Percentiles rank a stretch among this genome's conserved stretches.
These are phyloP conservation scores for Dorcus parallelipipedus DNA, from an alignment of 2,888 invertebrate species.

Conservation along the genomic window DNA sequence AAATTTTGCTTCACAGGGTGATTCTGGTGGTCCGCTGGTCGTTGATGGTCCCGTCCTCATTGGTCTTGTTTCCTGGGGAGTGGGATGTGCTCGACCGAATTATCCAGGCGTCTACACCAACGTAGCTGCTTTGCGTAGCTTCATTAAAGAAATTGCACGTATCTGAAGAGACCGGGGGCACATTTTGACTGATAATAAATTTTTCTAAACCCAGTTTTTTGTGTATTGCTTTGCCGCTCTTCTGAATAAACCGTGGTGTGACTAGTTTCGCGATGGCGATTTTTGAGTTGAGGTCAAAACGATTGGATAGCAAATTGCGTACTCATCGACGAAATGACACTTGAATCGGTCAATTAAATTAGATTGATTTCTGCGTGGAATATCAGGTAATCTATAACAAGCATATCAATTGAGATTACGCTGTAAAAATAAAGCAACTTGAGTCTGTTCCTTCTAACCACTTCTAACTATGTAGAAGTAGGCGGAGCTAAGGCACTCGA, in stretches of 20 bases:
- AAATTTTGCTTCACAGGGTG: slow-evolving; percentile 29
- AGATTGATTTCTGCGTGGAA: too few relatives aligned
- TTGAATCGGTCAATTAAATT: too few relatives aligned
- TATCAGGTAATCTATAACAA: too few relatives aligned
- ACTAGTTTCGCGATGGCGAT: not conserved
- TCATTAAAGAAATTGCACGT: slow-evolving; percentile 27
- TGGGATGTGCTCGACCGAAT: not conserved
- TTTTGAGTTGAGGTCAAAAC: too few relatives aligned
- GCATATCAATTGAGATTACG: too few relatives aligned
- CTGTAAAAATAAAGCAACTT: too few relatives aligned
- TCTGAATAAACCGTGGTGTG: not conserved
- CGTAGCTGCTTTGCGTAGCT: slow-evolving; percentile 33
- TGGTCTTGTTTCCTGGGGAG: not conserved
- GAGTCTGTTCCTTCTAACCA: too few relatives aligned
- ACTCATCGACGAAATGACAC: too few relatives aligned
- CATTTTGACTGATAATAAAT: too few relatives aligned
- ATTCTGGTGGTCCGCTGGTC: slow-evolving; percentile 42
- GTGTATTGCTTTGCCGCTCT: not conserved
- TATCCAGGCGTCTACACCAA: slow-evolving; percentile 36
- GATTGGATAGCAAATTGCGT: too few relatives aligned
- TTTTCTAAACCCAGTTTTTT: not conserved
- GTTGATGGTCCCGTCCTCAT: slow-evolving; percentile 21
- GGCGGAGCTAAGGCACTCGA: too few relatives aligned
- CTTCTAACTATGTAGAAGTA: too few relatives aligned
- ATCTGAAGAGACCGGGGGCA: slow-evolving; percentile 14